Percentiles rank a stretch among this genome's conserved stretches.
Evolutionary conservation across 1,140 invertebrate species (phyloP).

Genomic region (Drosophila truncata): DNA sequence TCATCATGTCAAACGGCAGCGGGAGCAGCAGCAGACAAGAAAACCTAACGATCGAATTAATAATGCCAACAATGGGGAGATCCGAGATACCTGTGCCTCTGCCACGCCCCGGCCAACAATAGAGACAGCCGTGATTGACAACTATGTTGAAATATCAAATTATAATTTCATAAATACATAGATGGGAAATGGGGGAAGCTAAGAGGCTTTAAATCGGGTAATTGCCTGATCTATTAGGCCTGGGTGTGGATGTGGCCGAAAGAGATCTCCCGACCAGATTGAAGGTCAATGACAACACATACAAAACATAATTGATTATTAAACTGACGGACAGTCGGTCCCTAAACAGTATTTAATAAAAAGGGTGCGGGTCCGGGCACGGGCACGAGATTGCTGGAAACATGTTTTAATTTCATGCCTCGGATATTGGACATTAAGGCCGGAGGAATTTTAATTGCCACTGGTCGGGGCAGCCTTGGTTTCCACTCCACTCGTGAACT

Average conservation of each 20-base stretch:
- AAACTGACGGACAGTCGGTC: constrained; percentile 54
- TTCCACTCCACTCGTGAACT: constrained; percentile 46
- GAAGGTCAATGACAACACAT: constrained; percentile 78
- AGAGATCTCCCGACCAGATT: constrained; percentile 56
- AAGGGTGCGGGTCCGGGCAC: constrained; percentile 24
- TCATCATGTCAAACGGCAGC: constrained; percentile 80
- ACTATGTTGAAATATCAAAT: constrained; percentile 84
- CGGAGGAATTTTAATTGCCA: constrained; percentile 79
- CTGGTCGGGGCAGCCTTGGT: constrained; percentile 44
- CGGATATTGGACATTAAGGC: constrained; percentile 69
- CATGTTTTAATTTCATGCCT: constrained; percentile 82
- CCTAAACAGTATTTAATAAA: constrained; percentile 44
- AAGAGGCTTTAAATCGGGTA: constrained; percentile 79
- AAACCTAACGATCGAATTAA: constrained; percentile 67
- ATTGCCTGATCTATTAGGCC: constrained; percentile 76
- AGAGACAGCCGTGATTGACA: constrained; percentile 69
- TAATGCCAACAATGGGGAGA: constrained; percentile 54
- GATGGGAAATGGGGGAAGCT: constrained; percentile 59
- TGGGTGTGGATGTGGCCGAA: constrained; percentile 57
- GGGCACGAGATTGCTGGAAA: constrained; percentile 57
- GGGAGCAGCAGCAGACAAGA: constrained; percentile 56
- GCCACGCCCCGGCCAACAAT: constrained; percentile 55
- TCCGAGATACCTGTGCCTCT: constrained; percentile 37
- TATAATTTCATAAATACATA: constrained; percentile 79
- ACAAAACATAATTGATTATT: constrained; percentile 75